Evolutionary conservation across 1,140 invertebrate species (phyloP).

Genomic region (Chelonus insularis): DNA sequence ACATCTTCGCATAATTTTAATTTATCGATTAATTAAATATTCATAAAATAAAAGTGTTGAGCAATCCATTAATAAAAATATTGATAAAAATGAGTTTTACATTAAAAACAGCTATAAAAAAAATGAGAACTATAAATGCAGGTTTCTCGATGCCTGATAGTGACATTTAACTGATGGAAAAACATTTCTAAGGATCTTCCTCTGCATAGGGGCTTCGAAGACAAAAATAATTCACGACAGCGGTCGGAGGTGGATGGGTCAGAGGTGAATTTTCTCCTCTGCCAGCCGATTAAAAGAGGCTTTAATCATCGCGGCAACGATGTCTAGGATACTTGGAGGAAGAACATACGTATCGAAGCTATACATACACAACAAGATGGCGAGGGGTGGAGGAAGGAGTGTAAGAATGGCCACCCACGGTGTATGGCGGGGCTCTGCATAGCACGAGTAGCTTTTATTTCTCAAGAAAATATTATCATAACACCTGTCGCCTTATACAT

Average conservation of each 20-base stretch:
- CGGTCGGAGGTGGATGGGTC: conserved; percentile 17
- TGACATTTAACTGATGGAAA: conserved; percentile 7
- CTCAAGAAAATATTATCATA: conserved; percentile 39
- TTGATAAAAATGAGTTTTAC: too few species aligned
- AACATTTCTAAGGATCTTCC: background rate
- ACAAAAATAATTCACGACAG: conserved; percentile 10
- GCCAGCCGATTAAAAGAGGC: conserved; percentile 36
- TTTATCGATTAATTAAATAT: too few species aligned
- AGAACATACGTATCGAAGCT: conserved; percentile 13
- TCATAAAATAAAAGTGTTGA: too few species aligned
- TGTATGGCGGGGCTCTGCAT: conserved; percentile 23
- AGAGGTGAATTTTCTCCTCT: conserved; percentile 36
- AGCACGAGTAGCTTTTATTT: conserved; percentile 34
- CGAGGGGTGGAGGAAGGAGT: too few species aligned
- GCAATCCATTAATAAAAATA: too few species aligned
- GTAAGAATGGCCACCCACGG: conserved; percentile 31
- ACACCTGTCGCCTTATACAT: conserved; percentile 33
- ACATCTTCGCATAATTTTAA: too few species aligned
- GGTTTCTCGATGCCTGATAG: background rate
- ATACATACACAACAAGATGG: too few species aligned
- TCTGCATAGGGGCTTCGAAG: background rate
- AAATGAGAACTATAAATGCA: too few species aligned
- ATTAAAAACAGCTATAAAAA: too few species aligned
- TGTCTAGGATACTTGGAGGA: conserved; percentile 11
- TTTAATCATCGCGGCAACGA: conserved; percentile 35